A percentile compares a stretch with the other conserved stretches of the same genome.
These are phyloP conservation scores for Cremastobaeus sp. DNA, from an alignment of 2,888 invertebrate species.

Conservation along the genomic window DNA sequence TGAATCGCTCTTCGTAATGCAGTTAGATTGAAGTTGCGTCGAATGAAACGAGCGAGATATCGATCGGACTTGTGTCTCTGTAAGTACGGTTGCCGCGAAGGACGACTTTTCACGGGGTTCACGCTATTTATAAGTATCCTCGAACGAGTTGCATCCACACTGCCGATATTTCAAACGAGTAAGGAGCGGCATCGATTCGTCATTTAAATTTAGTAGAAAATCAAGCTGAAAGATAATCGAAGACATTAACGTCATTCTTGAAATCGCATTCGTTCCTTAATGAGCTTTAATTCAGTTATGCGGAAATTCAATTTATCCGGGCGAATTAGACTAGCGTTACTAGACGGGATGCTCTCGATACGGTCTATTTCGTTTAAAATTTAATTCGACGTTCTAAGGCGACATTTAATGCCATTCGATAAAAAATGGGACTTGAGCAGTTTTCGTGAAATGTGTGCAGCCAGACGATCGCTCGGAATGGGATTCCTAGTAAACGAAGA, in stretches of 20 bases:
- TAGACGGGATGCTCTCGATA: background rate
- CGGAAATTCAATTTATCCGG: slow-evolving; percentile 17
- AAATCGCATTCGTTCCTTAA: slow-evolving; percentile 18
- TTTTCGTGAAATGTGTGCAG: slow-evolving; percentile 41
- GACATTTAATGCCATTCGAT: background rate
- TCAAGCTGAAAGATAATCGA: slow-evolving; percentile 50
- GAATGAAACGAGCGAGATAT: slow-evolving; percentile 54
- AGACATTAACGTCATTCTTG: slow-evolving; percentile 49
- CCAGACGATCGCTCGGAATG: slow-evolving; percentile 46
- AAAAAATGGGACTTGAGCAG: slow-evolving; percentile 15
- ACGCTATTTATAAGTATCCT: slow-evolving; percentile 61
- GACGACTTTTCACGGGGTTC: slow-evolving; percentile 60
- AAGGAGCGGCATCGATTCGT: slow-evolving; percentile 48
- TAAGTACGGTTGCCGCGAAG: slow-evolving; percentile 58
- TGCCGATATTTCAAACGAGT: slow-evolving; percentile 30
- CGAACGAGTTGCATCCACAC: slow-evolving; percentile 53
- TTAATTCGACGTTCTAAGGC: background rate
- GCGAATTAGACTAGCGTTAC: background rate
- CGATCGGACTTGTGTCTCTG: slow-evolving; percentile 57
- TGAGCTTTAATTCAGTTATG: slow-evolving; percentile 31
- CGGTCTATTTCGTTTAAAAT: slow-evolving; percentile 6
- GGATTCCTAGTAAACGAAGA: slow-evolving; percentile 54
- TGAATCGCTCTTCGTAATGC: slow-evolving; percentile 42
- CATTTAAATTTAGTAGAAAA: slow-evolving; percentile 55
- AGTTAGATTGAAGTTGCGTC: slow-evolving; percentile 47